A percentile compares a stretch with the other conserved stretches of the same genome.
Conservation (phyloP, 2,888 invertebrate species). For the Macropis europaea region DNA sequence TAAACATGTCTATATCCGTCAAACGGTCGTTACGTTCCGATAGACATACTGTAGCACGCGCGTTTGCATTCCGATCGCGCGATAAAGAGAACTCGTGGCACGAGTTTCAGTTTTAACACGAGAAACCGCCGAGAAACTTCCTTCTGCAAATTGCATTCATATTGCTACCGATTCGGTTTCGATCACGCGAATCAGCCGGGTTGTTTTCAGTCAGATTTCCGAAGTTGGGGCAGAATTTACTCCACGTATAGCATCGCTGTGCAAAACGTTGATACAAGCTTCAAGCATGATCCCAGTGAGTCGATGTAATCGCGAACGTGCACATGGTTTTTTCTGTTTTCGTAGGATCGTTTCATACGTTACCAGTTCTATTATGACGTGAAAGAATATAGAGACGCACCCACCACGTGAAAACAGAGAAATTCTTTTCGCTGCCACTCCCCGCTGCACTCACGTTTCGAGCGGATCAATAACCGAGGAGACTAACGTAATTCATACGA, state of each 20-base stretch:
- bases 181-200: constrained; percentile 7
- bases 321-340: no score
- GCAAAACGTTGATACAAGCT: background rate
- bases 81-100: constrained; percentile 4
- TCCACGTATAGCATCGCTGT: background rate
- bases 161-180: background rate
- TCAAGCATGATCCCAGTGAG: no score
- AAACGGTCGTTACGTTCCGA: background rate
- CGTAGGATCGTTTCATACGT: background rate
- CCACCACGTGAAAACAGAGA: constrained; percentile 10
- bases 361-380: background rate
- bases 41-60: constrained; percentile 2
- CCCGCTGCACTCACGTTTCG: constrained; percentile 25
- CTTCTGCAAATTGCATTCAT: background rate
- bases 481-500: constrained; percentile 31
- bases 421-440: constrained; percentile 55
- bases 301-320: no score
- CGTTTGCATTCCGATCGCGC: constrained; percentile 16
- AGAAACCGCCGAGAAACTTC: background rate
- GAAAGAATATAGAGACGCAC: background rate
- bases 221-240: background rate
- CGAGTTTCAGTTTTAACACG: background rate
- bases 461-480: constrained; percentile 53
- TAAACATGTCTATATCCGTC: constrained; percentile 2
- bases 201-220: background rate